phyloP scores from a whole-genome alignment of 2,113 vertebrate species.

The Burhinus bistriatus region DNA sequence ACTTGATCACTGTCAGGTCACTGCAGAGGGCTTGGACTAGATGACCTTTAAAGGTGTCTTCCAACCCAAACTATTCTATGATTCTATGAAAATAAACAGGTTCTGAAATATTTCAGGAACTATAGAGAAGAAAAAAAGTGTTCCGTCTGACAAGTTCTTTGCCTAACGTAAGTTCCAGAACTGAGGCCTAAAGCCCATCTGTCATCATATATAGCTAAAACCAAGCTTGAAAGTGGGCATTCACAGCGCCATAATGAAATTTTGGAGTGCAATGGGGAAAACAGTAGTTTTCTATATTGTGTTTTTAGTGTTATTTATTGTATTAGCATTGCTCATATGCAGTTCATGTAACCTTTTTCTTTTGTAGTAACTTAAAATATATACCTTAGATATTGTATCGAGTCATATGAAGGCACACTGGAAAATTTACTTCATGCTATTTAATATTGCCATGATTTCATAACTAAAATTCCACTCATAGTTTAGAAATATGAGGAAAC shows the following conservation, averaged over 20 bases:
- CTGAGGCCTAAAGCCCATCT: neutral
- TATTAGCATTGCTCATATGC: slow-evolving; percentile 32
- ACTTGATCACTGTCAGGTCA: neutral
- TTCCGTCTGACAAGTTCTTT: neutral
- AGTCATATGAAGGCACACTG: neutral
- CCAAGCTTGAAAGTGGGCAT: slow-evolving; percentile 17
- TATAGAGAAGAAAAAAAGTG: neutral
- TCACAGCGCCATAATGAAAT: slow-evolving; percentile 19
- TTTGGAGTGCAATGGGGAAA: neutral
- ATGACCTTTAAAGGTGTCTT: neutral
- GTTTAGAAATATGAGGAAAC: neutral
- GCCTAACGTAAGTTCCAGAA: neutral
- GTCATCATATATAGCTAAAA: neutral
- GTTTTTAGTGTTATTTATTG: slow-evolving; percentile 34
- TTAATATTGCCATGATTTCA: slow-evolving; percentile 22
- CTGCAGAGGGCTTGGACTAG: neutral
- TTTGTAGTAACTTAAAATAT: neutral
- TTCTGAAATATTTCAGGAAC: neutral
- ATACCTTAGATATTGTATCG: neutral
- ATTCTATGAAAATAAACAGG: neutral
- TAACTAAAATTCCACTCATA: slow-evolving; percentile 29
- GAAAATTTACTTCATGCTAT: neutral
- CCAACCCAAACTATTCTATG: neutral
- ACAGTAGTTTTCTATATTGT: slow-evolving; percentile 11
- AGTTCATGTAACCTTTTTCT: neutral